These are phyloP conservation scores for Hirtodrosophila confusa DNA, from an alignment of 2,888 invertebrate genomes.

Conservation along the genomic window DNA sequence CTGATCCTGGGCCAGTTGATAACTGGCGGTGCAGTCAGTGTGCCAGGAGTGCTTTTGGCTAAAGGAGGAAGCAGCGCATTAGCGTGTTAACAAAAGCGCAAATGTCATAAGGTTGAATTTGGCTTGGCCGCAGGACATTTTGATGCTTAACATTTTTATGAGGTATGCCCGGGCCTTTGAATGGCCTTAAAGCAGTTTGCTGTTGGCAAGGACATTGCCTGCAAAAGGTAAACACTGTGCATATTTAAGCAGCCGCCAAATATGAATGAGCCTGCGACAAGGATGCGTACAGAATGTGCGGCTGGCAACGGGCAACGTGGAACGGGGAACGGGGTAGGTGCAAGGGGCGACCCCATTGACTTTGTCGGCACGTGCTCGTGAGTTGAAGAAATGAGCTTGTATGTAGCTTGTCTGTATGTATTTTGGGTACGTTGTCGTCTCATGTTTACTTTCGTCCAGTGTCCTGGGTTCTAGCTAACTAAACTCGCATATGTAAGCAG, in stretches of 20 bases:
- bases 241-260: constrained; percentile 58
- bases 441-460: constrained; percentile 48
- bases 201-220: constrained; percentile 63
- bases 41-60: neutral
- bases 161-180: constrained; percentile 4
- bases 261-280: constrained; percentile 49
- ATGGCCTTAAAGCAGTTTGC: constrained; percentile 34
- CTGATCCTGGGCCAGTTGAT: constrained; percentile 26
- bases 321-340: neutral
- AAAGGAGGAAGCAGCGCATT: constrained; percentile 17
- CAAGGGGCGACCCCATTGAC: constrained; percentile 67
- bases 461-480: constrained; percentile 18
- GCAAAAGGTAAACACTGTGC: constrained; percentile 61
- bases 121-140: constrained; percentile 22
- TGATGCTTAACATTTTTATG: constrained; percentile 30
- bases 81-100: constrained; percentile 57
- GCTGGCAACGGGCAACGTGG: constrained; percentile 5
- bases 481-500: constrained; percentile 60
- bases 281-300: constrained; percentile 38
- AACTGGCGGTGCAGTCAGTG: constrained; percentile 18
- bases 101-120: constrained; percentile 49
- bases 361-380: constrained; percentile 65
- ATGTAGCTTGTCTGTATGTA: neutral
- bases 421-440: constrained; percentile 9
- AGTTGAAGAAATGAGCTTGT: constrained; percentile 44